These are phyloP conservation scores for Ceratoteleas bidentatus DNA, from an alignment of 1,140 invertebrate genomes.

Conservation along the genomic window DNA sequence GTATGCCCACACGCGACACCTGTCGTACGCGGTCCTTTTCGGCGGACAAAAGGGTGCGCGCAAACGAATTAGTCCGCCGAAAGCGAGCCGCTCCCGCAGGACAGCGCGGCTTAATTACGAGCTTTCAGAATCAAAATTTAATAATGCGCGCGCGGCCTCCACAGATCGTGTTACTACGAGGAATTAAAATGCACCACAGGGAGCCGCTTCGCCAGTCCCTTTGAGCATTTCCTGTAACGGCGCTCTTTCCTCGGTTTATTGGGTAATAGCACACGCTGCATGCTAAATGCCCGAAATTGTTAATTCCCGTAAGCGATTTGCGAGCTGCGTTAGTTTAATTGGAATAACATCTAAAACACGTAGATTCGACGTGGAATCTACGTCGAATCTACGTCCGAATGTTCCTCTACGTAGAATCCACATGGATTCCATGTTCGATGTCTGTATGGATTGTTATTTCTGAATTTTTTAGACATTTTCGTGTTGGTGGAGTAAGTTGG, in stretches of 20 bases:
- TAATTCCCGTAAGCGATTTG: conserved; percentile 44
- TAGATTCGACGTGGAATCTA: too few species aligned
- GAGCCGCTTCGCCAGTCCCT: conserved; percentile 44
- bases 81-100: conserved; percentile 45
- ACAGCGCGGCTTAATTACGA: conserved; percentile 58
- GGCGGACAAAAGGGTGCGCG: conserved; percentile 37
- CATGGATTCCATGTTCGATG: too few species aligned
- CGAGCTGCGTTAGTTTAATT: conserved; percentile 26
- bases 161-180: conserved; percentile 52
- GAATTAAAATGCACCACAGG: conserved; percentile 64
- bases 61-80: conserved; percentile 52
- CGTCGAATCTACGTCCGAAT: too few species aligned
- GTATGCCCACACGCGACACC: conserved; percentile 19
- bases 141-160: conserved; percentile 52
- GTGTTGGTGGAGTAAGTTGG: too few species aligned
- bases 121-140: conserved; percentile 69
- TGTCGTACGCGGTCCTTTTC: conserved; percentile 1
- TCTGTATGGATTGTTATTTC: too few species aligned
- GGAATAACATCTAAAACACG: too few species aligned
- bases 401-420: too few species aligned
- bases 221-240: conserved; percentile 39
- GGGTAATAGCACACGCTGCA: conserved; percentile 13
- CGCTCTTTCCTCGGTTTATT: conserved; percentile 33
- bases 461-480: too few species aligned
- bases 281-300: conserved; percentile 37